Evolutionary conservation across 2,888 invertebrate species (phyloP).

Genomic region (Mycalesis mineus): DNA sequence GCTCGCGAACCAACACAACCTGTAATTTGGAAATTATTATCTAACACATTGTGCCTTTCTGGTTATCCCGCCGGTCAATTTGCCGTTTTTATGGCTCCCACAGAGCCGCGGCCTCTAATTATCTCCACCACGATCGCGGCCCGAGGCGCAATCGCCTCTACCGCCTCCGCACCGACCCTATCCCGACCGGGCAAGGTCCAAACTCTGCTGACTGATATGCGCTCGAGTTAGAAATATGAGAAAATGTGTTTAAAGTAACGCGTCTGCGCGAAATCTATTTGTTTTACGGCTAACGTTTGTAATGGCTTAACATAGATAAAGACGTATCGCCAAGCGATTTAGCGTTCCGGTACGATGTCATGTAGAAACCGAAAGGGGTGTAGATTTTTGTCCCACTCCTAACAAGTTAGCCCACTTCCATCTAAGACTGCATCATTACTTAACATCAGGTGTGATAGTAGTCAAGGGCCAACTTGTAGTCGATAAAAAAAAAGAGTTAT

Average conservation of each 20-base stretch:
- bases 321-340: no score
- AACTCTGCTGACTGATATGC: constrained; percentile 28
- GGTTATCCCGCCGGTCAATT: constrained; percentile 79
- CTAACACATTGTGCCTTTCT: constrained; percentile 79
- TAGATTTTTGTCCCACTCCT: no score
- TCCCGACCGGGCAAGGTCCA: constrained; percentile 34
- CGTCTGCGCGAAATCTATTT: constrained; percentile 71
- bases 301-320: constrained; percentile 48
- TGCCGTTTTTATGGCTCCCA: constrained; percentile 78
- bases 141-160: constrained; percentile 54
- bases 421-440: neutral
- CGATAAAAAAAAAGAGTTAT: no score
- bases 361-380: no score
- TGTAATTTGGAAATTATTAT: constrained; percentile 79
- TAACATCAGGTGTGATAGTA: no score
- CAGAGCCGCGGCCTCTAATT: constrained; percentile 76
- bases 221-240: constrained; percentile 62
- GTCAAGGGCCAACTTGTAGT: no score
- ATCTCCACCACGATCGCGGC: constrained; percentile 73
- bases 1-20: constrained; percentile 74
- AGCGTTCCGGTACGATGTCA: no score
- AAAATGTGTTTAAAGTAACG: constrained; percentile 68
- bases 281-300: constrained; percentile 62
- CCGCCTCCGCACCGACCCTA: constrained; percentile 32
- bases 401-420: no score